Evolutionary conservation across 2,888 invertebrate species (phyloP).

Genomic region (Dichetophora obliterata): DNA sequence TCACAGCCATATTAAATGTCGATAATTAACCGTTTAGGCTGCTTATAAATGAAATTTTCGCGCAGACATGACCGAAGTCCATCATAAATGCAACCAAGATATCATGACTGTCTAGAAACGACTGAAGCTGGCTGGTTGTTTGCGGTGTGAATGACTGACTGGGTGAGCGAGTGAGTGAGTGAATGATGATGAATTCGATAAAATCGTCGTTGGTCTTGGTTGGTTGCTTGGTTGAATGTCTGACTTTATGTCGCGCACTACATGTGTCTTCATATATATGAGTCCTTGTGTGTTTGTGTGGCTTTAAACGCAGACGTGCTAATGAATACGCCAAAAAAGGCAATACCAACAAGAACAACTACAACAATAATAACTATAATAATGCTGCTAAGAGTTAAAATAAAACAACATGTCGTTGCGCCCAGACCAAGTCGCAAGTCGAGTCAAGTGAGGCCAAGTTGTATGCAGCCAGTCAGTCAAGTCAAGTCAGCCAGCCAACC

Average conservation of each 20-base stretch:
- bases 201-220: background rate
- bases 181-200: background rate
- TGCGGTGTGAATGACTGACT: background rate
- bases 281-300: background rate
- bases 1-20: constrained; percentile 53
- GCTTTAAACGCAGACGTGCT: constrained; percentile 28
- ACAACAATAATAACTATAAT: constrained; percentile 6
- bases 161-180: background rate
- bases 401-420: background rate
- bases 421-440: background rate
- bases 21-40: constrained; percentile 53
- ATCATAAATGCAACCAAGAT: constrained; percentile 20
- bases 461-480: constrained; percentile 1
- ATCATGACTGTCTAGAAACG: background rate
- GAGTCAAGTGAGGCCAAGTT: background rate
- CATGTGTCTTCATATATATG: background rate
- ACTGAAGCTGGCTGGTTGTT: background rate
- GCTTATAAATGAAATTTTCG: constrained; percentile 16
- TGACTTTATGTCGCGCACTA: background rate
- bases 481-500: constrained; percentile 22
- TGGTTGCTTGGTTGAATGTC: background rate
- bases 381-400: background rate
- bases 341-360: constrained; percentile 1
- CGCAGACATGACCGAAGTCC: constrained; percentile 18
- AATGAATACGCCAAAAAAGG: constrained; percentile 33